Percentiles rank a stretch among this genome's conserved stretches.
Conservation (phyloP, 2,113 vertebrate species). For the Myotis yumanensis region DNA sequence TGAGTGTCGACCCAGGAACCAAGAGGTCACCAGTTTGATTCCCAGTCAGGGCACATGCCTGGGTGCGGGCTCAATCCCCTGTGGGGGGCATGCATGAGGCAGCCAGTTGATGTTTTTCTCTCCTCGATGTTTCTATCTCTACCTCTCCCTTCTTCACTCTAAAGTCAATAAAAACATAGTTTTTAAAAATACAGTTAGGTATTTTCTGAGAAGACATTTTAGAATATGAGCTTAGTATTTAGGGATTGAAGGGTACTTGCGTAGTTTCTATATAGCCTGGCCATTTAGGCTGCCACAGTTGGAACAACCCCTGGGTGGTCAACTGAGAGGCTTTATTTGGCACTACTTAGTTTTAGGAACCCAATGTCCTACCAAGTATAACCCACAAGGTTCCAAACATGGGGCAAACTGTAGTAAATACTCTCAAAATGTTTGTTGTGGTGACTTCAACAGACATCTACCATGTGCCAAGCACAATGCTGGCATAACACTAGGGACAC, state of each 20-base stretch:
- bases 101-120: too few relatives aligned
- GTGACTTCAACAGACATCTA: not conserved
- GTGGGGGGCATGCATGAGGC: too few relatives aligned
- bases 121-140: too few relatives aligned
- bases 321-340: not conserved
- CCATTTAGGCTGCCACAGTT: not conserved
- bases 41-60: too few relatives aligned
- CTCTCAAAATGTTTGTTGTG: not conserved
- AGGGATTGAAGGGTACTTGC: not conserved
- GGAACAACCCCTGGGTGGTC: not conserved
- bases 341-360: conserved; percentile 6
- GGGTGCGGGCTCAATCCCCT: too few relatives aligned
- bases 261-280: not conserved
- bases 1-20: too few relatives aligned
- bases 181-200: not conserved
- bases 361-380: not conserved
- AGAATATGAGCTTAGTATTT: not conserved
- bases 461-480: not conserved
- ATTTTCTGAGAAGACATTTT: conserved; percentile 15
- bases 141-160: too few relatives aligned
- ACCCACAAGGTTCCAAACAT: not conserved
- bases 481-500: not conserved
- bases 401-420: not conserved
- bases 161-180: too few relatives aligned
- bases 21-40: too few relatives aligned